A percentile compares a stretch with the other conserved stretches of the same genome.
These are phyloP conservation scores for Theretra japonica DNA, from an alignment of 2,888 invertebrate species.

Conservation along the genomic window DNA sequence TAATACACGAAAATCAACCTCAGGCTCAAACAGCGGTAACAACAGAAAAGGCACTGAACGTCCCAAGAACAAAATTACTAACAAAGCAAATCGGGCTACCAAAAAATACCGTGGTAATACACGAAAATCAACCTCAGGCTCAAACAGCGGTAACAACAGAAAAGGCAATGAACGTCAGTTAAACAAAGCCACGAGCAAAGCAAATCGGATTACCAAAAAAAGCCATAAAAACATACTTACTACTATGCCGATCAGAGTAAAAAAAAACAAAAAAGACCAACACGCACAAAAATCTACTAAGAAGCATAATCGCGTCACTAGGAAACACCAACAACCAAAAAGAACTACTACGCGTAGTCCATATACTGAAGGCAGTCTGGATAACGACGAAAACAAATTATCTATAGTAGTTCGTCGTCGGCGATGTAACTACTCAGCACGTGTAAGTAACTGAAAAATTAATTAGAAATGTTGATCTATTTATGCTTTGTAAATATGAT, in stretches of 20 bases:
- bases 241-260: too few species aligned
- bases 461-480: too few species aligned
- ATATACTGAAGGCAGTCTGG: not conserved
- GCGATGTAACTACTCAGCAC: not conserved
- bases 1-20: too few species aligned
- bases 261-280: too few species aligned
- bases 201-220: too few species aligned
- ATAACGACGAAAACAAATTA: not conserved
- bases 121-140: too few species aligned
- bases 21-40: not conserved
- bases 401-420: not conserved
- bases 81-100: not conserved
- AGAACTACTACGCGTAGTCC: not conserved
- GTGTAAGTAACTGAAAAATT: not conserved
- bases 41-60: not conserved
- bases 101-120: not conserved
- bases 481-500: too few species aligned
- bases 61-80: too few species aligned
- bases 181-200: too few species aligned
- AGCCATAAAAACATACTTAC: too few species aligned
- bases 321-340: not conserved
- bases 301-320: not conserved
- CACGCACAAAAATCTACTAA: not conserved
- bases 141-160: too few species aligned
- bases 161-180: too few species aligned